Base-by-base conservation (phyloP, 1,140 invertebrate genomes). In the Leptinotarsa defecta region DNA sequence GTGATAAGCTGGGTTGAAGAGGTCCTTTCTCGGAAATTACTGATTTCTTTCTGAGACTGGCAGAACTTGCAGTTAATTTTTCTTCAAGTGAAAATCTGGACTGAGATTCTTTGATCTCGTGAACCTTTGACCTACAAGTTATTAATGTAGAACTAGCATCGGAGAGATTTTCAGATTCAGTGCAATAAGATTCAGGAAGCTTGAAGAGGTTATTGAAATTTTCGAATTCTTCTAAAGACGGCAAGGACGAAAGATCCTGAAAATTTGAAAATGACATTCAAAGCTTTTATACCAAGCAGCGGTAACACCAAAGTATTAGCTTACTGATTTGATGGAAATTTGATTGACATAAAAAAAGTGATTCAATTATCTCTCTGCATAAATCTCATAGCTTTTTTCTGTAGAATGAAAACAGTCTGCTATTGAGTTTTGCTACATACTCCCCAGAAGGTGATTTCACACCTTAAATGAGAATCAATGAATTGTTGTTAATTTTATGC, bases 201-300 rank as follows among this genome's bases (percentile, higher is more conserved):
- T 74, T 27, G 61, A 77, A 77, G 13, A 74, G 24, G 11, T 68
- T 77, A 20, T 17, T 69, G 49, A 77, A 77, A 77, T 77, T 72
- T 19, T 57, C 57, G 65, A 62, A 70, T 27, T 74, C 74, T n/a
- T 77, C 49, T 43, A 81, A 74, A 20, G 79, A 68, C 11, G 78
- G 78, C 13, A 81, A 70, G 57, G 75, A 70, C 3, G 76, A 79
- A 27, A 79, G 69, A 71, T 78, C 75, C 80, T 81, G 27, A 22
- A 79, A 77, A 49, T 74, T 71, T 48, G 19, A 20, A 52, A 19
- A 1, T 71, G 19, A 20, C 3, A 8, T 48, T 43, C n/a, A 3
- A 17, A 74, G 19, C 24, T 63, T 34, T 43, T 20, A 34, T 19
- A 17, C 13, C n/a, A 43, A 11, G 34, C 8, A 43, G 34, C 34